Evolutionary conservation across 2,797 vertebrate genomes (phyloP).

Genomic region (Pseudomugil gertrudae): DNA sequence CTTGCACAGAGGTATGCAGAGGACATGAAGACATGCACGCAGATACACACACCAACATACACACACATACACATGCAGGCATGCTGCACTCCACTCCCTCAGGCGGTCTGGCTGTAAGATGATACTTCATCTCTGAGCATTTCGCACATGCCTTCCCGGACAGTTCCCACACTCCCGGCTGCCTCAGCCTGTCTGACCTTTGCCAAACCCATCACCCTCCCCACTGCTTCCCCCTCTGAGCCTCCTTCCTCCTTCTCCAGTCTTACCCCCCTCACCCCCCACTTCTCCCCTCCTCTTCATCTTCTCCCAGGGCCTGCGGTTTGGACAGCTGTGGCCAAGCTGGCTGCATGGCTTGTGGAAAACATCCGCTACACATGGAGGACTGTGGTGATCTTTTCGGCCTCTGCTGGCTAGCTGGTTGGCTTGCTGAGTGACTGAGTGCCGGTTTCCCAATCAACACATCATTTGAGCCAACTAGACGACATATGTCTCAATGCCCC

Average conservation of each 20-base stretch:
- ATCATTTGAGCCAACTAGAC: conserved; percentile 64
- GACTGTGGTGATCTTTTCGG: conserved; percentile 72
- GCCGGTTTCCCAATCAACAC: conserved; percentile 75
- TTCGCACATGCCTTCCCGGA: conserved; percentile 85
- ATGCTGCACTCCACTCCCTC: conserved; percentile 68
- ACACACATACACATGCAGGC: conserved; percentile 59
- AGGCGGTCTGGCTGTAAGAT: conserved; percentile 81
- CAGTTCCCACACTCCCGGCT: conserved; percentile 86
- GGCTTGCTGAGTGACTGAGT: conserved; percentile 40
- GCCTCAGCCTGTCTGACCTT: conserved; percentile 87
- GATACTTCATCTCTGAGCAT: conserved; percentile 82
- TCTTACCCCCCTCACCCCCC: conserved; percentile 69
- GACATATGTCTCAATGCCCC: conserved; percentile 1
- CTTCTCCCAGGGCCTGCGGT: conserved; percentile 84
- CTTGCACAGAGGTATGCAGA: conserved; percentile 34
- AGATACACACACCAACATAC: conserved; percentile 17
- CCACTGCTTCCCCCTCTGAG: conserved; percentile 67
- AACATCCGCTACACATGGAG: conserved; percentile 92
- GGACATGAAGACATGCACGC: conserved; percentile 27
- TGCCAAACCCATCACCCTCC: conserved; percentile 80
- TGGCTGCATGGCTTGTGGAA: conserved; percentile 87
- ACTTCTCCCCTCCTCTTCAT: conserved; percentile 63
- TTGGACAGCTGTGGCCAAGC: conserved; percentile 89
- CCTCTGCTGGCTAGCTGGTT: conserved; percentile 60
- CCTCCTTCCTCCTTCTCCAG: conserved; percentile 59